Conservation (phyloP, 2,113 vertebrate genomes). For the Anarrhichthys ocellatus region DNA sequence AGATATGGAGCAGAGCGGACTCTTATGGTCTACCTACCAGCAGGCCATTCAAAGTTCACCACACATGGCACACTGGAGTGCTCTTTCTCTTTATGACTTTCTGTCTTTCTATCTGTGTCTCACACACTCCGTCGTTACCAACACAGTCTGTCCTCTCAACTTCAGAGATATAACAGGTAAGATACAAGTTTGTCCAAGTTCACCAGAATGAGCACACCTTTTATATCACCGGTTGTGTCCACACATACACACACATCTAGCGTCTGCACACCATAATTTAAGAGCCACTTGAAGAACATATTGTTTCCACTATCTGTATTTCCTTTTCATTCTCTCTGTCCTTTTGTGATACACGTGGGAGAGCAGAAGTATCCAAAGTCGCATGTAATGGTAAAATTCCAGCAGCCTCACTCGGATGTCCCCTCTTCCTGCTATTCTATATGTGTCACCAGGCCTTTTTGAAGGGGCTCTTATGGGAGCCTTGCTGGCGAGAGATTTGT, state of each 20-base stretch:
- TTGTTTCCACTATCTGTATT: slow-evolving; percentile 34
- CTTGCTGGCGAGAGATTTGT: slow-evolving; percentile 71
- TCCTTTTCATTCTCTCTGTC: slow-evolving; percentile 16
- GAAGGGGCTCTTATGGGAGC: slow-evolving; percentile 64
- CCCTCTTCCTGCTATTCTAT: slow-evolving; percentile 81
- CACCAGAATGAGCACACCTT: background rate
- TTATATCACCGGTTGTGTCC: slow-evolving; percentile 3
- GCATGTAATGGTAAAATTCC: slow-evolving; percentile 65
- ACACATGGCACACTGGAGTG: slow-evolving; percentile 53
- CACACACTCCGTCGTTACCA: slow-evolving; percentile 9
- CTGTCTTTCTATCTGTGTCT: slow-evolving; percentile 26
- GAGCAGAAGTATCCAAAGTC: slow-evolving; percentile 50
- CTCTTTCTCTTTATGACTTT: slow-evolving; percentile 46
- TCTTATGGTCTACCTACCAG: slow-evolving; percentile 67
- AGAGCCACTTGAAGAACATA: slow-evolving; percentile 24
- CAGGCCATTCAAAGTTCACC: slow-evolving; percentile 72
- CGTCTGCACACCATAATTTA: background rate
- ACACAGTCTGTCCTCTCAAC: slow-evolving; percentile 10
- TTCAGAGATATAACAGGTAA: background rate
- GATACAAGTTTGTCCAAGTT: slow-evolving; percentile 19
- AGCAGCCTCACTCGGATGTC: slow-evolving; percentile 68
- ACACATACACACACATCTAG: slow-evolving; percentile 11
- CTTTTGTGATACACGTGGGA: slow-evolving; percentile 51
- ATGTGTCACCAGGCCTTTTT: slow-evolving; percentile 76
- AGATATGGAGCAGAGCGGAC: slow-evolving; percentile 70